phyloP scores from a whole-genome alignment of 2,888 invertebrate genomes.

The Sinhomidia bicolor region DNA sequence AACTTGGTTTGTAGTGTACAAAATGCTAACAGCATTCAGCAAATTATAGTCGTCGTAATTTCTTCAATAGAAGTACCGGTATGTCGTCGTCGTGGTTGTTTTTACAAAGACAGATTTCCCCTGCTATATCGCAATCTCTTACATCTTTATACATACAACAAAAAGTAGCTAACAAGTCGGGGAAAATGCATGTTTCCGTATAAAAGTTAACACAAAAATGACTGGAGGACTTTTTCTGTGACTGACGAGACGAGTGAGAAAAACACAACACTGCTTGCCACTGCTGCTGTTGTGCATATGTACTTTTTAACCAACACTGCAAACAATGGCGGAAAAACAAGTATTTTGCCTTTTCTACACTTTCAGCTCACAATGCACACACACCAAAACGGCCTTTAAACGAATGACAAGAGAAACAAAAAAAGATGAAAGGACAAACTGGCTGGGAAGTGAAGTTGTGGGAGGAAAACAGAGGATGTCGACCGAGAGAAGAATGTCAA shows the following conservation, averaged over 20 bases:
- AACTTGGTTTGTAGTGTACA: no score
- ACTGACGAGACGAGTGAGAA: neutral
- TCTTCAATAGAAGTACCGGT: no score
- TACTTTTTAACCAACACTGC: neutral
- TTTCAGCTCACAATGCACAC: neutral
- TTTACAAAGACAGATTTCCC: constrained; percentile 45
- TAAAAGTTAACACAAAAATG: constrained; percentile 21
- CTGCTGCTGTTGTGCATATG: constrained; percentile 6
- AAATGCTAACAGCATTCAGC: no score
- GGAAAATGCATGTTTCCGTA: constrained; percentile 8
- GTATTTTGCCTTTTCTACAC: constrained; percentile 26
- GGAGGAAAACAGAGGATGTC: constrained; percentile 40
- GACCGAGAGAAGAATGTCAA: constrained; percentile 36
- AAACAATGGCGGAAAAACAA: constrained; percentile 14
- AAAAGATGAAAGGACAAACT: constrained; percentile 48
- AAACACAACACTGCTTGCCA: no score
- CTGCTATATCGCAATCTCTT: constrained; percentile 26
- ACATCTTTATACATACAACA: no score
- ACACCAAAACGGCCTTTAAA: neutral
- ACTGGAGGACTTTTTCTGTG: constrained; percentile 7
- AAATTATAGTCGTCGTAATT: no score
- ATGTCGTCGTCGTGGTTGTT: constrained; percentile 6
- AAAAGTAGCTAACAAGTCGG: neutral
- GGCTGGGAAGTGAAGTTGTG: constrained; percentile 39
- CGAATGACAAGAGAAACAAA: constrained; percentile 8